phyloP scores from a whole-genome alignment of 2,888 invertebrate genomes.

The Drosophila percnosoma region DNA sequence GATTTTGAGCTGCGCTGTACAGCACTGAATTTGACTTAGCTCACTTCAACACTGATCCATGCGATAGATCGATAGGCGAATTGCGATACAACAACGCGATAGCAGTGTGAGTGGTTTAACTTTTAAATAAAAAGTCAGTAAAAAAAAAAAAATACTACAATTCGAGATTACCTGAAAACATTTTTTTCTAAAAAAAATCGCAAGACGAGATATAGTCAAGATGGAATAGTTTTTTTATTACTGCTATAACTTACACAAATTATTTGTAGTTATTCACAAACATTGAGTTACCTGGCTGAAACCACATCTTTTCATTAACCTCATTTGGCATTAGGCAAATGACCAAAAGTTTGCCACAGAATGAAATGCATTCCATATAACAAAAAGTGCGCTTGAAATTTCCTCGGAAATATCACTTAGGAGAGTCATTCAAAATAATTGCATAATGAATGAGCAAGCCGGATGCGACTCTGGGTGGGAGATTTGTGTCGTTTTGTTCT shows the following conservation, averaged over 20 bases:
- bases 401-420: slow-evolving; percentile 77
- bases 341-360: neutral
- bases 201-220: neutral
- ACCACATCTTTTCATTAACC: neutral
- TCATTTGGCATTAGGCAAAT: slow-evolving; percentile 15
- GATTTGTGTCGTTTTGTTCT: neutral
- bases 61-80: slow-evolving; percentile 24
- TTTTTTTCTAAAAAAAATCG: neutral
- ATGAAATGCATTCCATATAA: slow-evolving; percentile 28
- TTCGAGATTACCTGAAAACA: neutral
- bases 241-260: neutral
- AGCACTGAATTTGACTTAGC: neutral
- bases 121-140: neutral
- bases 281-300: neutral
- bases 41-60: neutral
- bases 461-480: slow-evolving; percentile 25
- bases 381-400: slow-evolving; percentile 34
- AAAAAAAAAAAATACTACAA: neutral
- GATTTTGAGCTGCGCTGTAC: slow-evolving; percentile 1
- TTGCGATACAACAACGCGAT: slow-evolving; percentile 6
- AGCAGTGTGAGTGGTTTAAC: neutral
- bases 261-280: slow-evolving; percentile 3
- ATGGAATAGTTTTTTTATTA: neutral
- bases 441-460: slow-evolving; percentile 74
- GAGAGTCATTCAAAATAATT: slow-evolving; percentile 83